Evolutionary conservation across 2,888 invertebrate genomes (phyloP), one percentile per base, ranked within the genome.

Genomic region (Drosophila sordidula): DNA sequence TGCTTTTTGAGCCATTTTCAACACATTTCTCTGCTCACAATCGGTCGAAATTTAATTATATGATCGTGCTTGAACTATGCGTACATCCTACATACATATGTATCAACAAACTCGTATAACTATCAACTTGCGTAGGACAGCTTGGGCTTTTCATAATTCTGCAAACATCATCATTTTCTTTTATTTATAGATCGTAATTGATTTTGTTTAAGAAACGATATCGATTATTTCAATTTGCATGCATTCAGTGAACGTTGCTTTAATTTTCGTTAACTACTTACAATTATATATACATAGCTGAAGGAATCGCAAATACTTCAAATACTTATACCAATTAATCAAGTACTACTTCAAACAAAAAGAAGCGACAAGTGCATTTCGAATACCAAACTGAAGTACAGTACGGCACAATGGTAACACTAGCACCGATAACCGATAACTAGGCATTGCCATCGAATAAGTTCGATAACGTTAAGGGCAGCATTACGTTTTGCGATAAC

Each of bases 181-280:
- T 63, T 47, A 3, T 38, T 76, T 32, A 1, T 38, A 46, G 29
- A 44, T 59, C 32, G 50, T 41, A 18, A 22, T 52, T 72, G 14
- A 64, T 64, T 64, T 58, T 41, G 32, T 25, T 55, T 38, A 1
- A 29, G 25, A 55, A 56, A 18, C 52, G 14, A 49, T 61, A 36
- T 67, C 42, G 56, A 67, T 65, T 52, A 70, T 70, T 70, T 74
- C 54, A 49, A 68, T 79, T 86, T 88, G 81, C 81, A 88, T 81
- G 81, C 62, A 67, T 64, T 59, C 26, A 62, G 47, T 76, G 76
- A 63, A 66, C 51, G 76, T 61, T 79, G 66, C 66, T 64, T 76
- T 75, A 3, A 26, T 63, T 70, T 80, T 12, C 6, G 29, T 68
- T 56, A n/a, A 44, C 18, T 72, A 41, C 16, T 58, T 51, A 39